Evolutionary conservation across 2,113 vertebrate species (phyloP), one percentile per base, ranked within the genome.

Genomic region (Forbesichthys agassizii): DNA sequence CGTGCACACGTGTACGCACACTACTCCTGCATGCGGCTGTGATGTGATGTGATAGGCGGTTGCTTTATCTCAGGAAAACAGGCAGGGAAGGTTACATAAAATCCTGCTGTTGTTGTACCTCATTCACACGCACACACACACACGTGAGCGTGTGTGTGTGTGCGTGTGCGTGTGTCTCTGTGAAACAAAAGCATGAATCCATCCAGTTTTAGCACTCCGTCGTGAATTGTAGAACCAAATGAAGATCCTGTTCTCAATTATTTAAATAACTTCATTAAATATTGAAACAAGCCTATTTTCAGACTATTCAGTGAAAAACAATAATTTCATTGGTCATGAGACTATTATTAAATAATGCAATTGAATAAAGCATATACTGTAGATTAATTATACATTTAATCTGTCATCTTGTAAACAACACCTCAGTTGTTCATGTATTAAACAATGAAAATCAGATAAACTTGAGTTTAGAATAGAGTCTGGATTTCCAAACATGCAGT

Each of bases 11-110:
- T 9, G 71, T 7, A 60, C 49, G 61, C 14, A 69, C 36, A 42
- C 27, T 1, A 51, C 12, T 11, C 48, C 2, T 51, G 51, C 51
- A 52, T 51, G 11, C 51, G 27, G 7, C 33, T 11, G 13, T 36
- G 60, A 78, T 64, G 68, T 18, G 52, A 61, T 70, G 9, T 79
- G 69, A 73, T 74, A 65, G 77, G 65, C 68, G 59, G 47, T 56
- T 14, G 68, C 66, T 75, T 33, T 61, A 64, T 83, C 76, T 78
- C 69, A 51, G 66, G 52, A 48, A 68, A 75, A 61, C 76, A 86
- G 64, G 80, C 64, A 42, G 48, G 67, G 49, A 60, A 13, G 64
- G 58, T 61, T 51, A 57, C 70, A 11, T 78, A 62, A 75, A 75
- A 86, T 66, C 72, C 78, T 42, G 60, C 73, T 59, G 62, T 74